Base-by-base conservation (phyloP, 2,888 invertebrate genomes). In the Amorpha juglandis region DNA sequence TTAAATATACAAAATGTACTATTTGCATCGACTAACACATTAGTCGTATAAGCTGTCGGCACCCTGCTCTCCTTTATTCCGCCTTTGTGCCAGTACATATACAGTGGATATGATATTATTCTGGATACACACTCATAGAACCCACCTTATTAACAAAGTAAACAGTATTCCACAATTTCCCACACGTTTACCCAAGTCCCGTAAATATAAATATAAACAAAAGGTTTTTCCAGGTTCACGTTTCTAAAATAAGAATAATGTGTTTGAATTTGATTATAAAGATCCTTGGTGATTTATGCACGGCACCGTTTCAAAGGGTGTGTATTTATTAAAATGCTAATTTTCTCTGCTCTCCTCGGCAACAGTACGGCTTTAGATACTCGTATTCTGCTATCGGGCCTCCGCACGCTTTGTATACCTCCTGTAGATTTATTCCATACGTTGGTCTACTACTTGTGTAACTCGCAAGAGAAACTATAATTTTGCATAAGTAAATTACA, bases 311-410 rank as follows among this genome's bases (percentile, higher is more conserved):
- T 86, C 85, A 92, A 93, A 92, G 93, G 92, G 93, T 93, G 93
- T 92, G 87, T 93, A 93, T 93, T 93, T 93, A 93, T 93, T 93
- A 93, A 93, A 93, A 93, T 93, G 93, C 93, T 90, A 93, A 93
- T 93, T 93, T 90, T 87, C 87, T 72, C 79, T 79, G 78, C 81
- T 79, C 87, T 89, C 84, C 87, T 83, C 88, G 87, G 77, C 79
- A 38, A 77, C 79, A 38, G 74, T 70, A 72, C 77, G 84, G 90
- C 89, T 88, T 89, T 90, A 90, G 92, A 90, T 91, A 90, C 87
- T 83, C 77, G 74, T 52, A 63, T 63, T 66, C 68, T 71, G 88
- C 91, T 93, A 93, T 93, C 93, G 81, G 89, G 78, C 78, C 81
- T 82, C 83, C 85, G 84, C 93, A 93, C 92, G 91, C 91, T 91